Conservation (phyloP, 1,140 invertebrate species). For the Leptoteleia sp. region DNA sequence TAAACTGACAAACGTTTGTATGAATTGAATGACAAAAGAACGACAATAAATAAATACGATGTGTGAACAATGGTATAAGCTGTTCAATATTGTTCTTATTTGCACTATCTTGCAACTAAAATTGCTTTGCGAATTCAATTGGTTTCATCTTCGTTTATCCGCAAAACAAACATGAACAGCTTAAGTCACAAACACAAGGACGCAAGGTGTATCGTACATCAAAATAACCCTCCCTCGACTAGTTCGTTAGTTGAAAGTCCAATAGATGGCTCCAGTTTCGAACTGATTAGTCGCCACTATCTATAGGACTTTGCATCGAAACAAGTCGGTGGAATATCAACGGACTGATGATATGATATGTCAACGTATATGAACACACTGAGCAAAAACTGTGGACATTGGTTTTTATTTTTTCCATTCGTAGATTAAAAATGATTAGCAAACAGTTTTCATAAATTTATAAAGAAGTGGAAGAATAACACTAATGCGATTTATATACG, state of each 20-base stretch:
- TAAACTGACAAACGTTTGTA: conserved; percentile 38
- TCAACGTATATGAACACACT: conserved; percentile 37
- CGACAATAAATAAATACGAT: conserved; percentile 37
- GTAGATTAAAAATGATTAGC: conserved; percentile 44
- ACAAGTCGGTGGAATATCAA: conserved; percentile 30
- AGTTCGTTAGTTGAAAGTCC: conserved; percentile 3
- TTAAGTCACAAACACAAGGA: conserved; percentile 63
- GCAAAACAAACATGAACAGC: conserved; percentile 56
- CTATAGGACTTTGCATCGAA: background rate
- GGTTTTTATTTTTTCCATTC: conserved; percentile 24
- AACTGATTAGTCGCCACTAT: background rate
- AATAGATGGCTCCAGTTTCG: conserved; percentile 1
- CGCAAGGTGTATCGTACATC: conserved; percentile 54
- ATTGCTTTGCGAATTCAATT: conserved; percentile 15
- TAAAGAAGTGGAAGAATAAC: conserved; percentile 50
- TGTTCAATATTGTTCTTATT: conserved; percentile 50
- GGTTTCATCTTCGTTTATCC: conserved; percentile 8
- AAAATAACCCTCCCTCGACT: conserved; percentile 20
- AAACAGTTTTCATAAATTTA: conserved; percentile 53
- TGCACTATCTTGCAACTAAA: background rate
- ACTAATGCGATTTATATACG: conserved; percentile 58
- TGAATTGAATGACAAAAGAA: conserved; percentile 46
- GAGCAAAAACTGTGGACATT: conserved; percentile 40
- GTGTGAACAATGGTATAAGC: conserved; percentile 63
- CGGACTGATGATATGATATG: conserved; percentile 35